Conservation (phyloP, 1,140 invertebrate genomes). For the Himalopsyche phryganea region DNA sequence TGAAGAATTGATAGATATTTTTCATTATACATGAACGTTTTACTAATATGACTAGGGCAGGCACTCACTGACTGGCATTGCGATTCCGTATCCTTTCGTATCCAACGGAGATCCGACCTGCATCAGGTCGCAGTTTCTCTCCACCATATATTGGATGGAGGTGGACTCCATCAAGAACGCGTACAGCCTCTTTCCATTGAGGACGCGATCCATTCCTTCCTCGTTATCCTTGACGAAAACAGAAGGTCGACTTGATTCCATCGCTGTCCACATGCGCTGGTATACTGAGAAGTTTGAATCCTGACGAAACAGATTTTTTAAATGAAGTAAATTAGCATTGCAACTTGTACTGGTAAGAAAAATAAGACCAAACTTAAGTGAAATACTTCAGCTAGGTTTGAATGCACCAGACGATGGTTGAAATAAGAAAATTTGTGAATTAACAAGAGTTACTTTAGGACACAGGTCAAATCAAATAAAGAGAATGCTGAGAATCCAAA, state of each 20-base stretch:
- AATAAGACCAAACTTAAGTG: too few relatives aligned
- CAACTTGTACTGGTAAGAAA: background rate
- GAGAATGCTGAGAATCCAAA: too few relatives aligned
- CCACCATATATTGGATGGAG: constrained; percentile 85
- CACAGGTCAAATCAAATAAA: too few relatives aligned
- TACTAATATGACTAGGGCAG: too few relatives aligned
- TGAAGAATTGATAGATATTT: too few relatives aligned
- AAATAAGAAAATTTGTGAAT: too few relatives aligned
- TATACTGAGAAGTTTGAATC: constrained; percentile 37
- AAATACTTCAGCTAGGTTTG: too few relatives aligned
- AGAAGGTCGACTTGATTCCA: constrained; percentile 66
- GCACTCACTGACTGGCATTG: constrained; percentile 61
- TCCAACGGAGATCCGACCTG: constrained; percentile 89
- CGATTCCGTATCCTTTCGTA: constrained; percentile 79
- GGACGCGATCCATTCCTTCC: constrained; percentile 79
- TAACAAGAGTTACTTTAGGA: too few relatives aligned
- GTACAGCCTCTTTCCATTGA: constrained; percentile 64
- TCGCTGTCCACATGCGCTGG: constrained; percentile 66
- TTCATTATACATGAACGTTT: too few relatives aligned
- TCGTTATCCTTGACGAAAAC: constrained; percentile 72
- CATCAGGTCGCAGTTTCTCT: constrained; percentile 89
- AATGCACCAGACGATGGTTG: too few relatives aligned
- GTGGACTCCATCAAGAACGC: constrained; percentile 95
- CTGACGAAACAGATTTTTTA: constrained; percentile 13
- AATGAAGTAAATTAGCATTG: background rate